phyloP scores from a whole-genome alignment of 2,113 vertebrate genomes.

The Leptocoma aspasia region DNA sequence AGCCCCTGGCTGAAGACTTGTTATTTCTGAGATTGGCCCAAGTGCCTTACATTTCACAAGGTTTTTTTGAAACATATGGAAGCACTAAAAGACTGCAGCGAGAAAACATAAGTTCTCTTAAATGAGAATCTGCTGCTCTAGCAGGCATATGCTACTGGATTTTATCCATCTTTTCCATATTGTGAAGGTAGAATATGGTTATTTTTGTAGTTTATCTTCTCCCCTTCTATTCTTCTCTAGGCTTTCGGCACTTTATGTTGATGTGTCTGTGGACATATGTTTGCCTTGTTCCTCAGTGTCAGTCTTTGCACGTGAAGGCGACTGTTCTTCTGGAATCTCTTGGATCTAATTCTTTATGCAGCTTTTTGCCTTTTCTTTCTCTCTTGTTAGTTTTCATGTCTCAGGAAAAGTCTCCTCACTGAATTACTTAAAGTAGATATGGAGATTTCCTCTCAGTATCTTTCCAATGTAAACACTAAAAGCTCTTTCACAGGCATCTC shows the following conservation, averaged over 20 bases:
- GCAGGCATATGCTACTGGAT: slow-evolving; percentile 65
- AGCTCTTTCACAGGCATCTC: not conserved
- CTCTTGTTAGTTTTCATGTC: not conserved
- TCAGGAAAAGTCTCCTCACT: not conserved
- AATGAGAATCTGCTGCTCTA: slow-evolving; percentile 61
- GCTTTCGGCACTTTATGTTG: slow-evolving; percentile 39
- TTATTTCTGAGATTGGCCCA: slow-evolving; percentile 35
- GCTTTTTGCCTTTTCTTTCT: slow-evolving; percentile 18
- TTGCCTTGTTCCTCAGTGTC: slow-evolving; percentile 41
- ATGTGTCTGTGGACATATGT: slow-evolving; percentile 59
- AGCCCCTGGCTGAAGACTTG: not conserved
- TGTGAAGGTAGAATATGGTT: slow-evolving; percentile 57
- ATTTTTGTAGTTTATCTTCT: slow-evolving; percentile 56
- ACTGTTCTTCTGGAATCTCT: slow-evolving; percentile 48
- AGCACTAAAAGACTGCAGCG: slow-evolving; percentile 64
- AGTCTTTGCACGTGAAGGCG: slow-evolving; percentile 45
- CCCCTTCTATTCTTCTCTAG: slow-evolving; percentile 40
- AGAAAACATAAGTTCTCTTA: slow-evolving; percentile 65
- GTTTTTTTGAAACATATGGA: slow-evolving; percentile 64
- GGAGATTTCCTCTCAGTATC: not conserved
- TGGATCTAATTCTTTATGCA: slow-evolving; percentile 3
- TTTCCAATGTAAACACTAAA: not conserved
- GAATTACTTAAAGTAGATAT: not conserved
- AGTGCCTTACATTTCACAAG: slow-evolving; percentile 40
- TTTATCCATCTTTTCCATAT: slow-evolving; percentile 62